Evolutionary conservation across 2,797 vertebrate species (phyloP), one percentile per base, ranked within the genome.

Genomic region (Pangasius larnaudii): DNA sequence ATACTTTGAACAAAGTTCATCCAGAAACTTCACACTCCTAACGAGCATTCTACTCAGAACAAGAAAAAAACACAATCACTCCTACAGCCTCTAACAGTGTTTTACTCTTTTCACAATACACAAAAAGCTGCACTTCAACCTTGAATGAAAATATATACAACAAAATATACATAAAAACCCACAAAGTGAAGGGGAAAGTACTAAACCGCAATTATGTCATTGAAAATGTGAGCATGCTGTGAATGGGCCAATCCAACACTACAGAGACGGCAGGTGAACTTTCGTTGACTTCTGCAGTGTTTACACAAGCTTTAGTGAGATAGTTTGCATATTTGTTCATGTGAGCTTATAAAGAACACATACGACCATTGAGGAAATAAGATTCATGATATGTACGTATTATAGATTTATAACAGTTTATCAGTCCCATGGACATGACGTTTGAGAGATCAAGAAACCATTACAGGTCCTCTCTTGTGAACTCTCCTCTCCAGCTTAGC

Each of bases 1-100:
- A 30, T 74, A 16, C 22, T 75, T n/a, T 14, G 11, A 75, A 75
- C 19, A 74, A 87, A 83, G 69, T 69, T 46, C 80, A 75, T 83
- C 56, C 5, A 33, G 16, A 78, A 81, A 71, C n/a, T 49, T 74
- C 33, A 30, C 36, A 59, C 27, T 83, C 11, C n/a, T 75, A 87
- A 83, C 74, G 56, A 82, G 51, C 10, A 27, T 18, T 65, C 14
- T n/a, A n/a, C 27, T 4, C 65, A 51, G 11, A 49, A 74, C 53
- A 81, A 81, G 14, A 74, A n/a, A 83, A 42, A 86, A 65, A 56
- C 30, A 65, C 18, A 18, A 74, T 39, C 19, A 53, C 49, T 67
- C 74, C 81, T 58, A 36, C 3, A 9, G 46, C 3, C 65, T 75
- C 69, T 22, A 78, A 39, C 58, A 51, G 42, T 33, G 53, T 58